These are phyloP conservation scores for Pammene fasciana DNA, from an alignment of 2,888 invertebrate species.

Conservation along the genomic window DNA sequence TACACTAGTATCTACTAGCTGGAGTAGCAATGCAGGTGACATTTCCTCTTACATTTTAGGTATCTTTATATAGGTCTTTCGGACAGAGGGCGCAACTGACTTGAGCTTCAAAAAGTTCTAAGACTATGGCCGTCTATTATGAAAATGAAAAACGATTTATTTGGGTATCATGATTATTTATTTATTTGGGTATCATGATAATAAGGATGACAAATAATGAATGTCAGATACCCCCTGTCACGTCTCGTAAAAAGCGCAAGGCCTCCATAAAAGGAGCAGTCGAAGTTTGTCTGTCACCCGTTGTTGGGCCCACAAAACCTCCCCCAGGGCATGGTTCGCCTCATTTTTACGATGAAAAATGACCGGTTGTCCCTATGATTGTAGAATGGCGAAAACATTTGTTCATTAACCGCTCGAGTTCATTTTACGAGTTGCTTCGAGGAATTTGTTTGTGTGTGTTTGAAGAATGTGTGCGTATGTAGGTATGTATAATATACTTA, in stretches of 20 bases:
- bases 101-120: too few species aligned
- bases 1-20: too few species aligned
- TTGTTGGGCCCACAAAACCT: slow-evolving; percentile 61
- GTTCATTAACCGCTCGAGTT: slow-evolving; percentile 63
- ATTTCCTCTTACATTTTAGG: too few species aligned
- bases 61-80: too few species aligned
- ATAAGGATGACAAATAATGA: slow-evolving; percentile 17
- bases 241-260: slow-evolving; percentile 51
- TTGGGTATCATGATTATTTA: too few species aligned
- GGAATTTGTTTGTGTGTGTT: slow-evolving; percentile 27
- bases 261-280: slow-evolving; percentile 61
- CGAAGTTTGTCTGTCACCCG: slow-evolving; percentile 68
- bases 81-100: too few species aligned
- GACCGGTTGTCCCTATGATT: slow-evolving; percentile 60
- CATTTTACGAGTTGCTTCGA: slow-evolving; percentile 26
- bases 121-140: too few species aligned
- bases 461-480: background rate
- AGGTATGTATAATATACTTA: too few species aligned
- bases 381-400: slow-evolving; percentile 65
- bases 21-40: too few species aligned
- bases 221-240: slow-evolving; percentile 49
- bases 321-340: slow-evolving; percentile 53
- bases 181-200: too few species aligned
- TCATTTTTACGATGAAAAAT: slow-evolving; percentile 75
- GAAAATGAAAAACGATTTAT: too few species aligned